phyloP scores from a whole-genome alignment of 2,113 vertebrate genomes.

The Ahaetulla prasina region DNA sequence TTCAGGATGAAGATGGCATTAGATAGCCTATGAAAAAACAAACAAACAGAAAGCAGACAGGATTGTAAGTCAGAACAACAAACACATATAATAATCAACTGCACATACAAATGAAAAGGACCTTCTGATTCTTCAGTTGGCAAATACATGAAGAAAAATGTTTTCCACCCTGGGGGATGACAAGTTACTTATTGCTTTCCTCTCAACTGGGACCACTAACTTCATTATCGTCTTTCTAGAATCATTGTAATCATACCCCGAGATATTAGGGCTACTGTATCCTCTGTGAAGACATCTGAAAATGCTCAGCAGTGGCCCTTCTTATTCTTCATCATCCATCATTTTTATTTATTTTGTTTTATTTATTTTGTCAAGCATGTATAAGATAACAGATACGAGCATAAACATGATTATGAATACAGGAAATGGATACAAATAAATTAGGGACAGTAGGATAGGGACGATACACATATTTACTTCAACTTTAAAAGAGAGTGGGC shows the following conservation, averaged over 20 bases:
- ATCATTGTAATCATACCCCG: slow-evolving; percentile 8
- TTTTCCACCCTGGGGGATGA: neutral
- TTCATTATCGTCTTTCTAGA: slow-evolving; percentile 5
- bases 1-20: neutral
- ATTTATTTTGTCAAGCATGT: no score
- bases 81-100: slow-evolving; percentile 8
- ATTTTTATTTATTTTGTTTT: no score
- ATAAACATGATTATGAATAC: no score
- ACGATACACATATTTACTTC: slow-evolving; percentile 37
- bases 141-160: slow-evolving; percentile 31
- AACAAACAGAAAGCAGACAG: neutral
- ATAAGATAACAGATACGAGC: no score
- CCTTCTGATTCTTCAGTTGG: slow-evolving; percentile 20
- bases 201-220: slow-evolving; percentile 1
- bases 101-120: neutral
- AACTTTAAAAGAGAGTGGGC: slow-evolving; percentile 27
- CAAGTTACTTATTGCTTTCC: slow-evolving; percentile 2
- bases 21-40: neutral
- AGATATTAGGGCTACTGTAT: slow-evolving; percentile 28
- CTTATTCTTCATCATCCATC: slow-evolving; percentile 12
- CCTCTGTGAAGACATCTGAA: slow-evolving; percentile 3
- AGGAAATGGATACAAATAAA: no score
- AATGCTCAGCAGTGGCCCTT: slow-evolving; percentile 2
- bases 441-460: no score
- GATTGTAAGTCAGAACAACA: neutral